Base-by-base conservation (phyloP, 2,113 vertebrate genomes). In the Seriola quinqueradiata region DNA sequence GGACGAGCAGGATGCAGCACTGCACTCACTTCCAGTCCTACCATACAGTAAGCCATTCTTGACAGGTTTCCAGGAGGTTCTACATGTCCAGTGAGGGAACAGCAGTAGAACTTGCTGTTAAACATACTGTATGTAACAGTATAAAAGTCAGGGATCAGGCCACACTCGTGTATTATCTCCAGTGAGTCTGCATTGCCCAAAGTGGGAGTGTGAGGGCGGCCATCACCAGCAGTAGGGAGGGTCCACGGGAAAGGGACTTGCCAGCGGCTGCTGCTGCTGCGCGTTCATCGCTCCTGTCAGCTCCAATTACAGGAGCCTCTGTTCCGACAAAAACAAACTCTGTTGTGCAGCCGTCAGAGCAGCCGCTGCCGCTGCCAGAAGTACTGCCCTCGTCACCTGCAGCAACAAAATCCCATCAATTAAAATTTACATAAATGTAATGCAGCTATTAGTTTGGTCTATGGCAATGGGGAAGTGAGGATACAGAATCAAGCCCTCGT, bases 281-380 rank as follows among this genome's bases (percentile, higher is more conserved):
- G 1, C 95, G 96, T 63, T 96, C 96, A 64, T 97, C 96, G 61
- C 97, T 97, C 77, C 96, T 94, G 95, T 97, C 96, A 0, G 96
- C 96, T 66, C 90, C 90, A 0, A 96, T 95, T 0, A 96, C 95
- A 0, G 97, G 97, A 2, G 97, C 96, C 83, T 99, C 97, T 0
- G 98, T 97, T 82, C 95, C 96, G 69, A 96, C 52, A 21, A 97
- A 97, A 70, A 97, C 96, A 2, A 96, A 96, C 85, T 99, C 98
- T 0, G 97, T 99, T 14, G 97, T 97, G 90, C 97, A 98, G 86
- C 97, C 96, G 0, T 97, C 97, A 0, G 96, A 95, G 90, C 97
- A 99, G 69, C 98, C 97, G 0, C 97, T 99, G 55, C 98, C 98
- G 0, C 98, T 99, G 80, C 97, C 98, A 0, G 97, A 99, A 65